Percentiles rank a stretch among this genome's conserved stretches.
These are phyloP conservation scores for Tolypeutes matacus DNA, from an alignment of 2,797 vertebrate species.

Conservation along the genomic window DNA sequence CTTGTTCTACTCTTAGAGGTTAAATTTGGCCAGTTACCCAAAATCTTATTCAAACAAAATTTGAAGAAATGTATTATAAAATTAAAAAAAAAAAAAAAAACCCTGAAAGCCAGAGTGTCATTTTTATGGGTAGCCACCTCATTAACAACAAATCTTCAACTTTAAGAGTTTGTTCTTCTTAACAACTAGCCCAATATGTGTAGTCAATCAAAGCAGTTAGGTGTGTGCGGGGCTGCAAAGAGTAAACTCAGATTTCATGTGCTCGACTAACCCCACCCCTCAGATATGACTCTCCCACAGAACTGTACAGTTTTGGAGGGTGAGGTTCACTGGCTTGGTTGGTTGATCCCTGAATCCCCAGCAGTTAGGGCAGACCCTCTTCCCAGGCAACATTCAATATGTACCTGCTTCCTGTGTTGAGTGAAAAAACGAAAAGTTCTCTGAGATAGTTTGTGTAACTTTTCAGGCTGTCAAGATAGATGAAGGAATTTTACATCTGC, in stretches of 20 bases:
- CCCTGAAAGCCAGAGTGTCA: not conserved
- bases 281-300: not conserved
- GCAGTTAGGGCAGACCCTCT: no score
- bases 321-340: fast-evolving
- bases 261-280: fast-evolving
- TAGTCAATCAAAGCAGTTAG: not conserved
- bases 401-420: not conserved
- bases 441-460: not conserved
- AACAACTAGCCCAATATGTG: not conserved
- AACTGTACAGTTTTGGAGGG: fast-evolving
- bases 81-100: not conserved
- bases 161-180: not conserved
- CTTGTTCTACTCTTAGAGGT: not conserved
- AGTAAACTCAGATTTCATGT: not conserved
- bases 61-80: not conserved
- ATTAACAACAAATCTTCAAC: not conserved
- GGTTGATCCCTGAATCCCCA: not conserved
- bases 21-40: not conserved
- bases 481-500: constrained; percentile 36
- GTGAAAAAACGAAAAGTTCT: not conserved
- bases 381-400: not conserved
- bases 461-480: not conserved
- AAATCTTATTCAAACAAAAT: not conserved
- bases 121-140: not conserved
- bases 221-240: not conserved